Evolutionary conservation across 2,888 invertebrate genomes (phyloP), one percentile per base, ranked within the genome.

Genomic region (Gastrophysa polygoni): DNA sequence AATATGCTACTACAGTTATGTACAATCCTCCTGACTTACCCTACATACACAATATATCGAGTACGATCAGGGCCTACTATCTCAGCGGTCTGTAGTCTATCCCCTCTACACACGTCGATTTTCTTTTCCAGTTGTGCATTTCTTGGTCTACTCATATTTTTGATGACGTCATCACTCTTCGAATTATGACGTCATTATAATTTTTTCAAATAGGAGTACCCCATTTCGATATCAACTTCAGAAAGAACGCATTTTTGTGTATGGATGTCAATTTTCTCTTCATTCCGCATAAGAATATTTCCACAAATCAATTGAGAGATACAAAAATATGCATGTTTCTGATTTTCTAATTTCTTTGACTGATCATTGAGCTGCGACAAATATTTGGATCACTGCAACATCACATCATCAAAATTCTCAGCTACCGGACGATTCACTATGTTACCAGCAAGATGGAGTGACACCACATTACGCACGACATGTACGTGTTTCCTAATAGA

Each of bases 381-480:
- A 32, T 32, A 32, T 32, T 32, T 6, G 32, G 32, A 10, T 32
- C 10, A n/a, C n/a, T n/a, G n/a, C n/a, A n/a, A n/a, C 10, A 8
- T 32, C 10, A 32, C 10, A 8, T 32, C 43, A 4, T 43, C 43
- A 43, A 43, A 43, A 43, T 43, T 11, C n/a, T 43, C 43, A 43
- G 43, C 43, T 43, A 43, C 43, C 43, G 16, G 7, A 43, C n/a
- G n/a, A 43, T 43, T 43, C 43, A 14, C 43, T 43, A 43, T 43
- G 43, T n/a, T 43, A 43, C 43, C 43, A 43, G 43, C 43, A 43
- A 43, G 43, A 43, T 43, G 43, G 43, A 43, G 43, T 16, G 43
- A 5, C 43, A 43, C 43, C 43, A n/a, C n/a, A n/a, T n/a, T n/a
- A n/a, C n/a, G n/a, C n/a, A n/a, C n/a, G n/a, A n/a, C n/a, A n/a